A percentile compares a stretch with the other conserved stretches of the same genome.
Conservation (phyloP, 2,113 vertebrate genomes). For the Steatornis caripensis region DNA sequence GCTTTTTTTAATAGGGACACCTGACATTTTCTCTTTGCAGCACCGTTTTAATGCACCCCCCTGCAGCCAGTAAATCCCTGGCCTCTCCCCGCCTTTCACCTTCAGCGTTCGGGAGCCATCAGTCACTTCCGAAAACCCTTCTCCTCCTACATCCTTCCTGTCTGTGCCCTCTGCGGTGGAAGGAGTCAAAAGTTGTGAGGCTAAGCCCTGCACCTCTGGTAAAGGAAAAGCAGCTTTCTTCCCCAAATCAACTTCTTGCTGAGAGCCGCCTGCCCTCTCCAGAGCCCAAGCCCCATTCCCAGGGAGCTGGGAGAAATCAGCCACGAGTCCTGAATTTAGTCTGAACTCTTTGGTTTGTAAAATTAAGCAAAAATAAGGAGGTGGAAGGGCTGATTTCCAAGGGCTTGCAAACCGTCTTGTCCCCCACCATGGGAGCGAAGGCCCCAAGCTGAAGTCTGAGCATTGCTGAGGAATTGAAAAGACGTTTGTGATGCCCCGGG, state of each 20-base stretch:
- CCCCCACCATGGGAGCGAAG: rapidly evolving
- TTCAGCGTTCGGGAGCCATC: rapidly evolving
- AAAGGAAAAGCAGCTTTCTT: background rate
- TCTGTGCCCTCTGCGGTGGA: background rate
- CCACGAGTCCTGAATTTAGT: background rate
- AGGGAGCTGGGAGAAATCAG: background rate
- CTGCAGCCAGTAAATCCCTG: background rate
- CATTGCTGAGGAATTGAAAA: background rate
- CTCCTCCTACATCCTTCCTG: background rate
- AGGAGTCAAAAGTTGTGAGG: background rate
- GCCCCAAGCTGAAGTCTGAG: rapidly evolving
- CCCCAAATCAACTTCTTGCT: rapidly evolving
- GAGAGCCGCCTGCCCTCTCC: background rate
- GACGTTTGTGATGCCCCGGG: rapidly evolving
- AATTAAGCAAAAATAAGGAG: background rate
- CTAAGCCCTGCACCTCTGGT: background rate
- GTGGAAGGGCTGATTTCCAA: background rate
- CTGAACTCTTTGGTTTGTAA: background rate
- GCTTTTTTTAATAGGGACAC: background rate
- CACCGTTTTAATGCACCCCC: background rate
- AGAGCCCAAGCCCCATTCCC: rapidly evolving
- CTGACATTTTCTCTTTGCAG: background rate
- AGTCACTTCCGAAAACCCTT: background rate
- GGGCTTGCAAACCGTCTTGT: background rate
- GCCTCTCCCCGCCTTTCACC: background rate